These are phyloP conservation scores for Eurytoma adleriae DNA, from an alignment of 2,888 invertebrate species.

Conservation along the genomic window DNA sequence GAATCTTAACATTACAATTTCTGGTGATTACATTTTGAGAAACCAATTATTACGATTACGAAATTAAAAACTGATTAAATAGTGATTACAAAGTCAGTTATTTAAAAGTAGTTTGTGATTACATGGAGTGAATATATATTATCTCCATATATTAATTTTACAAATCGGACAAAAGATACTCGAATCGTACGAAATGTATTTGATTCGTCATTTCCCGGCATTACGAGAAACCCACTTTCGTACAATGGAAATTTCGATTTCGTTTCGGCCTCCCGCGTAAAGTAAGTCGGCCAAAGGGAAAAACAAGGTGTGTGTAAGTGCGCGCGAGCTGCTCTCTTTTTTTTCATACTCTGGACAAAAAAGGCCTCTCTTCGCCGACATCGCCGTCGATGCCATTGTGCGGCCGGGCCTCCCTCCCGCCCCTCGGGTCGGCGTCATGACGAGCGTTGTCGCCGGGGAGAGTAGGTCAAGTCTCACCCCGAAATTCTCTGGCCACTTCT, in stretches of 20 bases:
- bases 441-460: not conserved
- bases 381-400: slow-evolving; percentile 17
- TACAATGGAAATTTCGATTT: not conserved
- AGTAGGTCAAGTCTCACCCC: slow-evolving; percentile 48
- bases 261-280: not conserved
- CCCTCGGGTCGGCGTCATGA: slow-evolving; percentile 17
- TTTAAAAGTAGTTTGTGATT: too few relatives aligned
- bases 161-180: too few relatives aligned
- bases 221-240: not conserved
- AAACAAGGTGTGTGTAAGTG: not conserved
- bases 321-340: not conserved
- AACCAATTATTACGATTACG: too few relatives aligned
- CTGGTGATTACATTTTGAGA: too few relatives aligned
- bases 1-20: too few relatives aligned
- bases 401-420: not conserved
- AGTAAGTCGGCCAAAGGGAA: not conserved
- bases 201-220: too few relatives aligned
- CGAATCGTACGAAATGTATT: too few relatives aligned
- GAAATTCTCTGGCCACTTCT: slow-evolving; percentile 17
- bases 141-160: too few relatives aligned
- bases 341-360: not conserved
- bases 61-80: too few relatives aligned
- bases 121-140: too few relatives aligned
- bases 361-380: slow-evolving; percentile 9
- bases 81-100: too few relatives aligned